phyloP scores from a whole-genome alignment of 2,113 vertebrate species.

The Cephalopholis sonnerati region DNA sequence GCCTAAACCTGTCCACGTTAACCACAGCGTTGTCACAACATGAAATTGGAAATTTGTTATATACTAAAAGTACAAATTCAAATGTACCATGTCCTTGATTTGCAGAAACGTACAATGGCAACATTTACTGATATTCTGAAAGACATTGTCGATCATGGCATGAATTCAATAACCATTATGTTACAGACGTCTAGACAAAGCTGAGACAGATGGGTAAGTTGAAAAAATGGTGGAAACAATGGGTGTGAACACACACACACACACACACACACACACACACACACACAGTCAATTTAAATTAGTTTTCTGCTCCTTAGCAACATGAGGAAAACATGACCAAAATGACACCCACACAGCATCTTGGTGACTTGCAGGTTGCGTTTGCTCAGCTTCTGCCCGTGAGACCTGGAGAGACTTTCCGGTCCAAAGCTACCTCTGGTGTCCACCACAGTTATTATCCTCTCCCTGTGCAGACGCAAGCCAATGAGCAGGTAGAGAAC shows the following conservation, averaged over 20 bases:
- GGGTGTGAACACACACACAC: background rate
- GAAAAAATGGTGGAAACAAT: background rate
- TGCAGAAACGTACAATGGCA: too few relatives aligned
- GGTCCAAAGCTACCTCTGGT: constrained; percentile 31
- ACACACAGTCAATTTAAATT: background rate
- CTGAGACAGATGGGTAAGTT: background rate
- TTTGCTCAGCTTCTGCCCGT: constrained; percentile 66
- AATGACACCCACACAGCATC: constrained; percentile 81
- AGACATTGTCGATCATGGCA: background rate
- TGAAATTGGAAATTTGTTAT: too few relatives aligned
- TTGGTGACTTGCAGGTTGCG: constrained; percentile 84
- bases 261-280: background rate
- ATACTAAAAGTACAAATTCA: too few relatives aligned
- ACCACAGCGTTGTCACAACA: too few relatives aligned
- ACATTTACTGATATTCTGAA: too few relatives aligned
- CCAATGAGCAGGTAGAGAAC: constrained; percentile 83
- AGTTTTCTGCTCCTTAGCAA: background rate
- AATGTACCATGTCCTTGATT: too few relatives aligned
- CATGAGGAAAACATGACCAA: background rate
- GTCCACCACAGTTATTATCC: constrained; percentile 1
- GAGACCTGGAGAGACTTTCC: constrained; percentile 33
- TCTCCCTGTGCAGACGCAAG: constrained; percentile 69
- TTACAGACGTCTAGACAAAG: background rate
- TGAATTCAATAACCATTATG: background rate
- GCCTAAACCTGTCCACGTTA: too few relatives aligned